Percentiles rank a stretch among this genome's conserved stretches.
Conservation (phyloP, 1,140 invertebrate genomes). For the Teleopsis dalmanni region DNA sequence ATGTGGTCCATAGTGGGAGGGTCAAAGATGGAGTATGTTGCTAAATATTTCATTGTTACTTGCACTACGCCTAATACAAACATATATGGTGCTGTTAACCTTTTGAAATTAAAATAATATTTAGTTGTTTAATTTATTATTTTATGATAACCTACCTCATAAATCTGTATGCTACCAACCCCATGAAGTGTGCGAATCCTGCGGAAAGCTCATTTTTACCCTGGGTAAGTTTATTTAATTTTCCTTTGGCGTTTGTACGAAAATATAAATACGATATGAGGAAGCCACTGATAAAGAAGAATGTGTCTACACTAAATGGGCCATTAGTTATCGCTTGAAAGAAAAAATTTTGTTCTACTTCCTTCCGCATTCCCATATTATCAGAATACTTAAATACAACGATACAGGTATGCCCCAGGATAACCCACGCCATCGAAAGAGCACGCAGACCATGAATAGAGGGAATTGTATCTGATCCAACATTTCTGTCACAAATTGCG, state of each 20-base stretch:
- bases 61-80: constrained; percentile 72
- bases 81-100: constrained; percentile 76
- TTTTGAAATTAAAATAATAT: constrained; percentile 19
- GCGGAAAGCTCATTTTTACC: constrained; percentile 61
- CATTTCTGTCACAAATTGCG: constrained; percentile 68
- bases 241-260: constrained; percentile 70
- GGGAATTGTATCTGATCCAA: constrained; percentile 72
- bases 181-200: constrained; percentile 65
- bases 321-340: constrained; percentile 81
- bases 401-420: constrained; percentile 83
- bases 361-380: constrained; percentile 69
- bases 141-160: constrained; percentile 48
- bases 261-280: constrained; percentile 79
- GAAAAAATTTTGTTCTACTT: constrained; percentile 70
- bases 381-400: constrained; percentile 78
- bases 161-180: constrained; percentile 72
- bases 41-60: constrained; percentile 74
- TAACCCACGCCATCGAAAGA: constrained; percentile 87
- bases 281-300: constrained; percentile 76
- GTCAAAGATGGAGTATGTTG: constrained; percentile 72
- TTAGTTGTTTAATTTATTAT: neutral
- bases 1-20: constrained; percentile 70
- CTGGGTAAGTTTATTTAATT: constrained; percentile 64
- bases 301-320: constrained; percentile 84
- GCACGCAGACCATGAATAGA: constrained; percentile 74